These are phyloP conservation scores for Amaurobius ferox DNA, from an alignment of 2,888 invertebrate species.

Conservation along the genomic window DNA sequence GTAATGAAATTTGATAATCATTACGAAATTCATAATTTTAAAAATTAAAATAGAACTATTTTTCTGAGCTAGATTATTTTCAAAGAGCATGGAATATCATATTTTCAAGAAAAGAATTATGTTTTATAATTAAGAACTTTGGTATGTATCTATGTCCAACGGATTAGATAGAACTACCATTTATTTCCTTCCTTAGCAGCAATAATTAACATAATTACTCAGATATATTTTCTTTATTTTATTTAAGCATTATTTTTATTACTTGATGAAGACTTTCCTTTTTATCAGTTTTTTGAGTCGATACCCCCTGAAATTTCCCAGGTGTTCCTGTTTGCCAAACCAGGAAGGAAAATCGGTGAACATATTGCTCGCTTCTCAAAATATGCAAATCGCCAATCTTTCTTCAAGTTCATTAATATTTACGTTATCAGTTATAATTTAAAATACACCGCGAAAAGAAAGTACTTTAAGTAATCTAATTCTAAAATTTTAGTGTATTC, in stretches of 20 bases:
- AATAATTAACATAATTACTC: slow-evolving; percentile 1
- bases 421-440: slow-evolving; percentile 15
- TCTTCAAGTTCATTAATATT: slow-evolving; percentile 42
- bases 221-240: not conserved
- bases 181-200: too few relatives aligned
- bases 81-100: too few relatives aligned
- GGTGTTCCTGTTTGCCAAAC: slow-evolving; percentile 34
- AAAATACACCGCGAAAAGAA: not conserved
- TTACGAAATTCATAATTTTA: too few relatives aligned
- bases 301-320: slow-evolving; percentile 39
- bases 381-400: slow-evolving; percentile 48
- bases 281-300: too few relatives aligned
- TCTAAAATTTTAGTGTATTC: slow-evolving; percentile 39
- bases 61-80: too few relatives aligned
- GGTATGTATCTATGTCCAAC: too few relatives aligned
- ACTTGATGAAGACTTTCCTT: slow-evolving; percentile 5
- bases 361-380: slow-evolving; percentile 20
- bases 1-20: too few relatives aligned
- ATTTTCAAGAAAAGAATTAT: too few relatives aligned
- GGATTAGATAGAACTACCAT: too few relatives aligned
- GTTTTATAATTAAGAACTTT: too few relatives aligned
- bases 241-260: not conserved
- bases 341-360: too few relatives aligned
- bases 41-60: too few relatives aligned
- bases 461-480: slow-evolving; percentile 27